Base-by-base conservation (phyloP, 2,888 invertebrate genomes). In the Phoenoteleia sp. region DNA sequence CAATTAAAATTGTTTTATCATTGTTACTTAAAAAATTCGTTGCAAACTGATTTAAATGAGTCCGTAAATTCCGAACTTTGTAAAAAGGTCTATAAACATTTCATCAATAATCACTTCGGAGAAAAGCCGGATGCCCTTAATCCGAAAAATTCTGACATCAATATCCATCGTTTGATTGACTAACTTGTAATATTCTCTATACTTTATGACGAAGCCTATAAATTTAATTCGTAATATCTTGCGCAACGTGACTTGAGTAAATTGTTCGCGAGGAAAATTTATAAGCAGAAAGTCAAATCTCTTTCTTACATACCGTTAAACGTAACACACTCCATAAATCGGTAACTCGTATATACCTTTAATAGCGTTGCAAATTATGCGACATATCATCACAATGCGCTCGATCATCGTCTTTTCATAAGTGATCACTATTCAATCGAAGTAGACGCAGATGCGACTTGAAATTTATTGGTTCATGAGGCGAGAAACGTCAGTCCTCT, bases 261-360 rank as follows among this genome's bases (percentile, higher is more conserved):
- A 80, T 58, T 72, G 64, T 56, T 66, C 56, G 58, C 27, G 49
- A 25, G 49, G 17, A 62, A 72, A 80, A 80, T 80, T 80, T 72
- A 72, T 49, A 72, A 72, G 72, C 72, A 66, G 47, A 23, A 19
- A 66, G 36, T 72, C 58, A 47, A 80, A 72, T 72, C 66, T 72
- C 47, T 36, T 80, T 72, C 47, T 72, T 80, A 72, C 45, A 29
- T 66, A 25, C 21, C 72, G 47, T 64, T 64, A 33, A 56, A 64
- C 72, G 64, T 71, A 66, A 80, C 49, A 71, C 56, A 47, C 36
- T 71, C 52, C 56, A 47, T 71, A 79, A 79, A 79, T 71, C 29
- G 71, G 29, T 17, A 49, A 47, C 15, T 21, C 25, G 6, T 19
- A 9, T n/a, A 29, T 47, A 19, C 36, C 42, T 80, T 64, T 54